Conservation (phyloP, 2,797 vertebrate genomes). For the Rousettus madagascariensis region DNA sequence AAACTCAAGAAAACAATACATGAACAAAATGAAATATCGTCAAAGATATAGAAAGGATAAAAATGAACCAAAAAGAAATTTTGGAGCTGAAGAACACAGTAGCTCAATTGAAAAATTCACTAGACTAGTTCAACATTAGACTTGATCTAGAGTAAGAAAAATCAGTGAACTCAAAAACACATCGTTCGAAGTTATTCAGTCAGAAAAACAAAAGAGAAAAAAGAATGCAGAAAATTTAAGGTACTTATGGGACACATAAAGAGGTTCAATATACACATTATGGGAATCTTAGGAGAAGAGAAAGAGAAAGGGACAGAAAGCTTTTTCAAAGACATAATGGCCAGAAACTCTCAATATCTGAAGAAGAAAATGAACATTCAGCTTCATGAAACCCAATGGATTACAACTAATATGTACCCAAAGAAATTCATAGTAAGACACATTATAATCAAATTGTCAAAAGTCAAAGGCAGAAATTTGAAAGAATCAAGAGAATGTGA, state of each 20-base stretch:
- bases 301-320: background rate
- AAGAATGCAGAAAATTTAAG: background rate
- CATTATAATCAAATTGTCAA: background rate
- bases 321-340: background rate
- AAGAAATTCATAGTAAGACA: background rate
- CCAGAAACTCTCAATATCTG: background rate
- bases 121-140: background rate
- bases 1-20: background rate
- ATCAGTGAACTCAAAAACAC: background rate
- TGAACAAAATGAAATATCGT: background rate
- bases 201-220: background rate
- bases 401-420: background rate
- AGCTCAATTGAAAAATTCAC: background rate
- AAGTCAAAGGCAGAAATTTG: background rate
- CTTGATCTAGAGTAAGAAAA: conserved; percentile 1
- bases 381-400: background rate
- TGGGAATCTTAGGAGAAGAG: background rate
- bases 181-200: background rate
- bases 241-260: background rate
- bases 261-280: background rate
- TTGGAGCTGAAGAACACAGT: background rate
- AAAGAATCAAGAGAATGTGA: background rate
- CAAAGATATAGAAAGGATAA: background rate
- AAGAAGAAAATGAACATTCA: background rate
- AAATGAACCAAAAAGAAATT: background rate